Percentiles rank a stretch among this genome's conserved stretches.
These are phyloP conservation scores for Eumerus sabulonum DNA, from an alignment of 2,888 invertebrate genomes.

Conservation along the genomic window DNA sequence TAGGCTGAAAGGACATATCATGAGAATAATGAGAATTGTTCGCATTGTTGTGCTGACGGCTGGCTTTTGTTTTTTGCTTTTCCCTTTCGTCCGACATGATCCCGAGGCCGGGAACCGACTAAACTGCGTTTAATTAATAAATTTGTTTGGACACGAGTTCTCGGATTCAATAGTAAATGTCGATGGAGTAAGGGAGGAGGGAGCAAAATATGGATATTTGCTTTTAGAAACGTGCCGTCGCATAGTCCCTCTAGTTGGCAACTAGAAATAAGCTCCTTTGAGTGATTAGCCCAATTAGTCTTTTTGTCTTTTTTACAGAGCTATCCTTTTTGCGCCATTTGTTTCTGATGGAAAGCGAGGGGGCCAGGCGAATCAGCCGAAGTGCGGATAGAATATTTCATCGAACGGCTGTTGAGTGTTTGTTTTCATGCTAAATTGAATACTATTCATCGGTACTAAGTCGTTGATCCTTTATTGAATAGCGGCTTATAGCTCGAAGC, in stretches of 20 bases:
- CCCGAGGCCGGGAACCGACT: slow-evolving; percentile 33
- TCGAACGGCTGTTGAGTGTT: no score
- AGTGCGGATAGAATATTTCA: no score
- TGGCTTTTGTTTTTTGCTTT: slow-evolving; percentile 13
- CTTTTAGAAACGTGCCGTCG: neutral
- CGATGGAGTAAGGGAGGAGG: neutral
- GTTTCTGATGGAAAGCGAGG: no score
- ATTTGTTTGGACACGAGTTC: slow-evolving; percentile 57
- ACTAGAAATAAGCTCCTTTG: slow-evolving; percentile 50
- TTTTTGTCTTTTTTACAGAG: no score
- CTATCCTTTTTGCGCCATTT: no score
- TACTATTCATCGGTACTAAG: no score
- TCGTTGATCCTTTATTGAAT: no score
- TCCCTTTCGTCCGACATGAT: slow-evolving; percentile 18
- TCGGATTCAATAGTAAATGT: slow-evolving; percentile 3
- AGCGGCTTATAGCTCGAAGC: no score
- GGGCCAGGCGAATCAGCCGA: no score
- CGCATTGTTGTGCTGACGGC: slow-evolving; percentile 46
- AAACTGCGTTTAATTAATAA: slow-evolving; percentile 50
- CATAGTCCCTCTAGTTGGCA: slow-evolving; percentile 18
- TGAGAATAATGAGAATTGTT: slow-evolving; percentile 56
- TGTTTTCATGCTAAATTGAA: no score
- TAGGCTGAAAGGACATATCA: slow-evolving; percentile 6
- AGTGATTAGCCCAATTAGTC: slow-evolving; percentile 36
- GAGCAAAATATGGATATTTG: slow-evolving; percentile 42